Base-by-base conservation (phyloP, 2,888 invertebrate species). In the Nephrotoma appendiculata region DNA sequence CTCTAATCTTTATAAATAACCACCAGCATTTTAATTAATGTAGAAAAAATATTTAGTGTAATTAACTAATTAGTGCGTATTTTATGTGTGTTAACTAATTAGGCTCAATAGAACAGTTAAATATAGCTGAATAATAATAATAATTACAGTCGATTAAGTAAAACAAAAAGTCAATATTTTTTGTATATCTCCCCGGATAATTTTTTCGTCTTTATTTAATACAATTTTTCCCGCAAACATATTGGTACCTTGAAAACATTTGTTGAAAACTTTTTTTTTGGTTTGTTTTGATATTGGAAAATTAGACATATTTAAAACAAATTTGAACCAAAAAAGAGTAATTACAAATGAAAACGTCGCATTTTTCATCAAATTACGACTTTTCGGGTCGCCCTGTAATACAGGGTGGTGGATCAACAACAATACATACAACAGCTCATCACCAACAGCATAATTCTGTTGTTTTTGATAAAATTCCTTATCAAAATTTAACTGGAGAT, bases 301-400 rank as follows among this genome's bases (percentile, higher is more conserved):
- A 86, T 31, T 45, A 86, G 15, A 84, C 6, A 84, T 84, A 84
- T n/a, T 84, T 84, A 42, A 84, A 84, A 84, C 12, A 84, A 43
- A 44, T 85, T 85, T 85, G 85, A 85, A 85, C 42, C 19, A 85
- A 44, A 85, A 84, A 84, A 84, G 43, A 87, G 86, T 86, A 86
- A 88, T 87, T 86, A 88, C 89, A 89, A 89, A 89, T 89, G 89
- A 89, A 89, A 89, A 89, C 89, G 89, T 89, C 89, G 89, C 89
- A 89, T 89, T 89, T 89, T 88, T 88, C 88, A 88, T 89, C 88
- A 88, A 89, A 89, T 88, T 89, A 89, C 89, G 89, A 89, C 89
- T 89, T 89, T 88, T 88, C 89, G 88, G 88, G 89, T 89, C 89
- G 89, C 89, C 89, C 89, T 88, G 87, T 88, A 88, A 87, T 89